Conservation (phyloP, 1,140 invertebrate species). For the Pollicipes pollicipes region DNA sequence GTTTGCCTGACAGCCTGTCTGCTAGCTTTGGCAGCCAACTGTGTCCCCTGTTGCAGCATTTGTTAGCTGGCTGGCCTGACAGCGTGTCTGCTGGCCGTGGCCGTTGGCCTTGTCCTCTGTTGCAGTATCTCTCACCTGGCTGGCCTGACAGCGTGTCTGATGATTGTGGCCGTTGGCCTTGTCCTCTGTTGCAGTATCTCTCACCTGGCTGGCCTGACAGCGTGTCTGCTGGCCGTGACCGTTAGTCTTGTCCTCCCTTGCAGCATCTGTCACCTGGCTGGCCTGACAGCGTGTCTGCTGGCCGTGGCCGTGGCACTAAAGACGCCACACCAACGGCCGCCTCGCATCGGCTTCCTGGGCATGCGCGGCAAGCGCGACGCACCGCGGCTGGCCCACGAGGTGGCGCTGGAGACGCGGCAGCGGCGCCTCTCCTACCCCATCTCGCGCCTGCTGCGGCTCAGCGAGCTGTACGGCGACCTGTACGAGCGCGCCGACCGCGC, state of each 20-base stretch:
- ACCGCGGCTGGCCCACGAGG: background rate
- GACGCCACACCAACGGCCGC: background rate
- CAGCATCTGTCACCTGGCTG: background rate
- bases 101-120: too few relatives aligned
- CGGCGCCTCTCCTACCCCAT: background rate
- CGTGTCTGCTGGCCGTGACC: background rate
- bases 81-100: too few relatives aligned
- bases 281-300: background rate
- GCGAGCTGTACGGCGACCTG: background rate
- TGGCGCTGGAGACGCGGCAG: background rate
- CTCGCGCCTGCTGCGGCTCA: background rate
- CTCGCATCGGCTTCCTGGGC: background rate
- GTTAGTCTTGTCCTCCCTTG: background rate
- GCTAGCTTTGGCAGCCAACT: too few relatives aligned
- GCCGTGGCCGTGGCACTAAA: background rate
- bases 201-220: background rate
- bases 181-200: background rate
- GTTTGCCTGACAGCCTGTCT: background rate
- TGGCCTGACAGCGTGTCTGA: too few relatives aligned
- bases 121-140: too few relatives aligned
- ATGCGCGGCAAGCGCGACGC: background rate
- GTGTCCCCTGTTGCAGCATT: background rate
- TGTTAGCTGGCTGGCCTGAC: background rate
- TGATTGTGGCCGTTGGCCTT: too few relatives aligned
- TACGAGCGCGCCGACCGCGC: background rate